These are phyloP conservation scores for Hyphantria cunea DNA, from an alignment of 1,140 invertebrate genomes.

Conservation along the genomic window DNA sequence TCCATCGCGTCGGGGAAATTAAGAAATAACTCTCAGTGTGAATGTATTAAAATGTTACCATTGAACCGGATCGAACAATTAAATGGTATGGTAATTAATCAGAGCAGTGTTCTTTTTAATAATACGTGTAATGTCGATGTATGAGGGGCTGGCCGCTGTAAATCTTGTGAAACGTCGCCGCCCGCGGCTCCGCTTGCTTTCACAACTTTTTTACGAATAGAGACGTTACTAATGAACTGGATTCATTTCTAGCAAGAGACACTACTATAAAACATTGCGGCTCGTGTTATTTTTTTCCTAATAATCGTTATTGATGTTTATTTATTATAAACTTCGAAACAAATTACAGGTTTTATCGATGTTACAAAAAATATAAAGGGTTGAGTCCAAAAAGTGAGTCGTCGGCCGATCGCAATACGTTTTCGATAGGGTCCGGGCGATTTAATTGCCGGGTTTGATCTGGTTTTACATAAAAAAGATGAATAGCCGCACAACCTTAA, in stretches of 20 bases:
- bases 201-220: slow-evolving; percentile 72
- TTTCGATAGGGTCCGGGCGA: slow-evolving; percentile 79
- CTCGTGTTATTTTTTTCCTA: slow-evolving; percentile 77
- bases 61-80: slow-evolving; percentile 58
- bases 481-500: slow-evolving; percentile 71
- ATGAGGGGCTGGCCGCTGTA: slow-evolving; percentile 59
- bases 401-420: slow-evolving; percentile 80
- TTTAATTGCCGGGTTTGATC: slow-evolving; percentile 81
- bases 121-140: slow-evolving; percentile 69
- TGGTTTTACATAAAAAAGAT: slow-evolving; percentile 81
- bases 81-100: slow-evolving; percentile 66
- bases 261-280: slow-evolving; percentile 60
- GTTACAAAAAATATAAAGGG: slow-evolving; percentile 74
- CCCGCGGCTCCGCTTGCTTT: slow-evolving; percentile 64
- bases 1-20: slow-evolving; percentile 45
- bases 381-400: slow-evolving; percentile 79
- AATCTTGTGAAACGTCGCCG: slow-evolving; percentile 57
- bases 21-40: slow-evolving; percentile 61
- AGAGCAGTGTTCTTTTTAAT: slow-evolving; percentile 63
- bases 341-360: slow-evolving; percentile 80
- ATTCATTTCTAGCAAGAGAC: slow-evolving; percentile 57
- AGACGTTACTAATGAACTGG: slow-evolving; percentile 73
- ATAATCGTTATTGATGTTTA: slow-evolving; percentile 81
- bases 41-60: slow-evolving; percentile 58
- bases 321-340: slow-evolving; percentile 77